Evolutionary conservation across 1,140 invertebrate genomes (phyloP).

Genomic region (Dolichoris vasculosae): DNA sequence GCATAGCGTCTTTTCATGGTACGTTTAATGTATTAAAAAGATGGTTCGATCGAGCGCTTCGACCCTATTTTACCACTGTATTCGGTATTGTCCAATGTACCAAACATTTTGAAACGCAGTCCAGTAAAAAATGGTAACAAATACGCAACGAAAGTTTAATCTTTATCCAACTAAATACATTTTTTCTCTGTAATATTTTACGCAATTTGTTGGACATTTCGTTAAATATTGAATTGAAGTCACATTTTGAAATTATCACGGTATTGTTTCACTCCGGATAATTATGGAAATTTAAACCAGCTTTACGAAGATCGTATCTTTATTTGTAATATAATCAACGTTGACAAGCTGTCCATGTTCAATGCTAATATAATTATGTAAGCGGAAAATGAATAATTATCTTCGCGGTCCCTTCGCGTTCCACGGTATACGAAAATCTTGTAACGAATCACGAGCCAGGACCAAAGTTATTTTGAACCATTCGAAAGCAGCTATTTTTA

Average conservation of each 20-base stretch:
- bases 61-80: too few species aligned
- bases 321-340: conserved; percentile 34
- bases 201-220: not conserved
- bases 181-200: not conserved
- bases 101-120: too few species aligned
- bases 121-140: too few species aligned
- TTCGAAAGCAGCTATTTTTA: not conserved
- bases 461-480: not conserved
- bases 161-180: not conserved
- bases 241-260: conserved; percentile 8
- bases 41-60: too few species aligned
- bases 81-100: not conserved
- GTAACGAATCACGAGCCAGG: not conserved
- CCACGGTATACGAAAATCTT: not conserved
- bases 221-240: not conserved
- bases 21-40: not conserved
- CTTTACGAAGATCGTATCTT: conserved; percentile 39
- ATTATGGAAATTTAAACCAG: conserved; percentile 32
- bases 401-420: not conserved
- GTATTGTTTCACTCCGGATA: not conserved
- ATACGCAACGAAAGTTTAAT: too few species aligned
- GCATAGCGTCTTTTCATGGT: not conserved
- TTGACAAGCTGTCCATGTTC: conserved; percentile 23
- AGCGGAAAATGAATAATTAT: not conserved
- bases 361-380: conserved; percentile 29